A percentile compares a stretch with the other conserved stretches of the same genome.
Evolutionary conservation across 2,888 invertebrate species (phyloP).

Genomic region (Crematogaster levior): DNA sequence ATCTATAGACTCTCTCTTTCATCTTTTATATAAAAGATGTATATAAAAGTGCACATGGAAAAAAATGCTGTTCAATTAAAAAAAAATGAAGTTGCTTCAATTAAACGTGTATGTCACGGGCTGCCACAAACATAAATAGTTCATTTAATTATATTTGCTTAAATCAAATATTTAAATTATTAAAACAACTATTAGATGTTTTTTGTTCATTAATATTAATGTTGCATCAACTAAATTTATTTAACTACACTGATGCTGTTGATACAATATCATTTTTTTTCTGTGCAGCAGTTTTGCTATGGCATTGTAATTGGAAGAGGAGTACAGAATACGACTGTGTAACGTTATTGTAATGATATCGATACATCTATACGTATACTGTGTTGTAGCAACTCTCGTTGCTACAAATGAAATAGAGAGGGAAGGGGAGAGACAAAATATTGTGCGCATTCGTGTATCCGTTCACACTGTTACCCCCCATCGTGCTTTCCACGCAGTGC

Average conservation of each 20-base stretch:
- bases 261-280: no score
- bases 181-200: no score
- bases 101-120: no score
- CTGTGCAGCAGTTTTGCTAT: no score
- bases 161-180: no score
- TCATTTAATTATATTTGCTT: no score
- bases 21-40: neutral
- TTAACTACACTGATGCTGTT: no score
- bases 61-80: no score
- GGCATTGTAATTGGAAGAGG: neutral
- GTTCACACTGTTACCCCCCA: constrained; percentile 1
- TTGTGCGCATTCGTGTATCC: constrained; percentile 19
- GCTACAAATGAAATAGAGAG: neutral
- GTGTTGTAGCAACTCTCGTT: neutral
- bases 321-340: neutral
- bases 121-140: no score
- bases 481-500: constrained; percentile 47
- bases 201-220: no score
- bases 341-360: neutral
- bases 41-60: neutral
- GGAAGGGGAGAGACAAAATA: neutral
- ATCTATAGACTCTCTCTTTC: neutral
- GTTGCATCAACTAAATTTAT: no score
- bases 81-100: no score
- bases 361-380: neutral